Evolutionary conservation across 2,888 invertebrate species (phyloP), one percentile per base, ranked within the genome.

Genomic region (Amphipyra tragopoginis): DNA sequence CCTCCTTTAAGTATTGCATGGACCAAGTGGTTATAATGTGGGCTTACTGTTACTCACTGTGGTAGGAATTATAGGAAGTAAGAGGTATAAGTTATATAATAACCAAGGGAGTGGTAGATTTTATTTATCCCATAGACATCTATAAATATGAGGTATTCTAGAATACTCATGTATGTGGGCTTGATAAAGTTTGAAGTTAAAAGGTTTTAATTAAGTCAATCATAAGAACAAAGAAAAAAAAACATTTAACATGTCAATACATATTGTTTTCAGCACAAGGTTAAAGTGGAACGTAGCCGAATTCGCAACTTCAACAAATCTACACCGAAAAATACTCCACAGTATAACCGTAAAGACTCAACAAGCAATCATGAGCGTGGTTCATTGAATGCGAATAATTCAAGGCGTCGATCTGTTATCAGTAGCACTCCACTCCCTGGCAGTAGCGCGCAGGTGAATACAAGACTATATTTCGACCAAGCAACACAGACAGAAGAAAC

Each of bases 361-460:
- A 38, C 15, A 1, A n/a, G 26, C 0, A 60, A 39, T 26, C 44
- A 54, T 49, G 38, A 10, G 11, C 51, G 51, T 21, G 7, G 43
- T 21, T 58, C 48, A 11, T 34, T 65, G 8, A 50, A 72, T 26
- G 26, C 44, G 26, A 54, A 43, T 26, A 64, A 59, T 45, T 65
- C 72, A 39, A 69, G 65, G 68, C 73, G 79, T 11, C 81, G 81
- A 47, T 80, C 83, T 21, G 52, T 86, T 21, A 54, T 81, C 9
- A 86, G 82, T 71, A 87, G 87, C 55, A 87, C 89, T 8, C 90
- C 89, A 6, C 48, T 87, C 5, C 83, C 86, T 3, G 77, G 67
- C 13, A 80, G 66, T 43, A 68, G 44, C n/a, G 48, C 29, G 5
- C 59, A 64, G 39, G 62, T 72, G 42, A 72, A 50, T 9, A 58